A percentile compares a stretch with the other conserved stretches of the same genome.
Evolutionary conservation across 2,113 vertebrate species (phyloP).

Genomic region (Echinops telfairi): DNA sequence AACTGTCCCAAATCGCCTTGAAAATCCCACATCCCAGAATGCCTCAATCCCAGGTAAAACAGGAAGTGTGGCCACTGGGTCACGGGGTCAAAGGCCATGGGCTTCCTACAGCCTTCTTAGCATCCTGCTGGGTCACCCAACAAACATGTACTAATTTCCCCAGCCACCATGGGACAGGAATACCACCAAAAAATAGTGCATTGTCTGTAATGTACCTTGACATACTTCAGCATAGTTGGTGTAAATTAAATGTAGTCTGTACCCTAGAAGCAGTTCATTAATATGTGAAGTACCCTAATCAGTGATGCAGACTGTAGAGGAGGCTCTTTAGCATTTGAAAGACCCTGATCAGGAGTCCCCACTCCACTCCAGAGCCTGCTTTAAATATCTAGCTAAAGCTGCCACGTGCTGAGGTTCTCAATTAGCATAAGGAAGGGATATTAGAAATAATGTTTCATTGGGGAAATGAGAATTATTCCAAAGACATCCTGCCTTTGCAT

Average conservation of each 20-base stretch:
- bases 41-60: not conserved
- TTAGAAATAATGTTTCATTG: slow-evolving; percentile 60
- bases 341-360: slow-evolving; percentile 75
- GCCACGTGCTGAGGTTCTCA: slow-evolving; percentile 5
- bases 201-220: slow-evolving; percentile 43
- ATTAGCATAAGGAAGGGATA: slow-evolving; percentile 63
- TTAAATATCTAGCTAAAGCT: slow-evolving; percentile 70
- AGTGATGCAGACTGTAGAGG: slow-evolving; percentile 69
- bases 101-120: not conserved
- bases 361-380: slow-evolving; percentile 62
- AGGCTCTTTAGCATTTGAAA: slow-evolving; percentile 81
- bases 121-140: not conserved
- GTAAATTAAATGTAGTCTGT: slow-evolving; percentile 63
- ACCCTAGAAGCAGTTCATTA: slow-evolving; percentile 71
- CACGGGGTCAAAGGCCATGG: not conserved
- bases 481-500: slow-evolving; percentile 45
- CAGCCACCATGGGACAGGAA: not conserved
- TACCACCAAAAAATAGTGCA: not conserved
- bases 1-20: not conserved
- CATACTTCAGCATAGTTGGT: slow-evolving; percentile 26
- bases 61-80: not conserved
- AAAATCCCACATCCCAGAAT: not conserved
- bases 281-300: slow-evolving; percentile 78
- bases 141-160: not conserved
- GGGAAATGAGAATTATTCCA: slow-evolving; percentile 45